A percentile compares a stretch with the other conserved stretches of the same genome.
Evolutionary conservation across 2,888 invertebrate species (phyloP).

Genomic region (Lasioglossum villosulum): DNA sequence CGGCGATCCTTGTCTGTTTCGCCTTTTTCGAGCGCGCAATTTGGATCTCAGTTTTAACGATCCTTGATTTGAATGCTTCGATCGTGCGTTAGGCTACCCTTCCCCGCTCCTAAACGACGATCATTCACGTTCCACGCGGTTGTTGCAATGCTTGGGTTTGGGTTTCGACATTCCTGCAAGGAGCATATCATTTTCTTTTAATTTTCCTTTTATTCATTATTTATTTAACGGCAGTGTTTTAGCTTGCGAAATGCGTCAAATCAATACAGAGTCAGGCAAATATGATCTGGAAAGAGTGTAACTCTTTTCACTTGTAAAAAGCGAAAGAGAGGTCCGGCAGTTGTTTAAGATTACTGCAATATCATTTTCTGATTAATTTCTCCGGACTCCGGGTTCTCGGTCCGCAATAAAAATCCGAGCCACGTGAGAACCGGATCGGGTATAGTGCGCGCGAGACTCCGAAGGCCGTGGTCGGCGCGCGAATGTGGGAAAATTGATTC

Average conservation of each 20-base stretch:
- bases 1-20: neutral
- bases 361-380: neutral
- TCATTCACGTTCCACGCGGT: neutral
- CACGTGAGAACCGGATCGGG: conserved; percentile 9
- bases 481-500: neutral
- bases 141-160: neutral
- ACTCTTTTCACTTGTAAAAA: neutral
- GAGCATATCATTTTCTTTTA: too few relatives aligned
- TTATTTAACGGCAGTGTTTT: too few relatives aligned
- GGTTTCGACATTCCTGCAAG: neutral
- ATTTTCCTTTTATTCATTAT: too few relatives aligned
- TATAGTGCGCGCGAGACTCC: neutral
- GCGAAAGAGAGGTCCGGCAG: neutral
- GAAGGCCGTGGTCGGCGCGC: neutral
- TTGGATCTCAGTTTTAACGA: conserved; percentile 23
- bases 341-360: neutral
- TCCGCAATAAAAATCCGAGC: neutral
- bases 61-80: neutral
- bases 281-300: neutral
- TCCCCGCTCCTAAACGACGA: neutral
- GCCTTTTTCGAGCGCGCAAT: conserved; percentile 11
- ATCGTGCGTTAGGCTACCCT: neutral
- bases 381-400: neutral
- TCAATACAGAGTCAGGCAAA: neutral
- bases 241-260: too few relatives aligned